phyloP scores from a whole-genome alignment of 2,888 invertebrate genomes.

The Helleia helle region DNA sequence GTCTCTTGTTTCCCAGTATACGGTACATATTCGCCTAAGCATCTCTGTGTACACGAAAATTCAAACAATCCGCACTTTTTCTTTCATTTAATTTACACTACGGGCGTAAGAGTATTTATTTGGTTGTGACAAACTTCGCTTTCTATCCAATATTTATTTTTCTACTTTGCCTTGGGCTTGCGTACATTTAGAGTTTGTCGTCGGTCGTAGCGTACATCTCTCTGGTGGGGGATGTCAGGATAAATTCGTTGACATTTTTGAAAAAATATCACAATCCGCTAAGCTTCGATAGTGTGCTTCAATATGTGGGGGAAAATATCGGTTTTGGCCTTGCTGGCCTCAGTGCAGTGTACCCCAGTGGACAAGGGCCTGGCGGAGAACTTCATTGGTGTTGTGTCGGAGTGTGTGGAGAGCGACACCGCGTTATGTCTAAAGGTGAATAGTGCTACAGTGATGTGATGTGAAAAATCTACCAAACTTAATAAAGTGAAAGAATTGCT shows the following conservation, averaged over 20 bases:
- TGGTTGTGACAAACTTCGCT: conserved; percentile 62
- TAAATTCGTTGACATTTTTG: conserved; percentile 65
- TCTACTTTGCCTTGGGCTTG: conserved; percentile 55
- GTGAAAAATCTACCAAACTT: too few species aligned
- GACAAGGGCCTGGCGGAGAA: conserved; percentile 58
- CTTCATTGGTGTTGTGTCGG: conserved; percentile 58
- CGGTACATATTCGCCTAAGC: conserved; percentile 13
- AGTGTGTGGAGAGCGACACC: conserved; percentile 75
- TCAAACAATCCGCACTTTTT: conserved; percentile 70
- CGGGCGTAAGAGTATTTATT: conserved; percentile 45
- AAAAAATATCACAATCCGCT: conserved; percentile 62
- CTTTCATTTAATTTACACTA: conserved; percentile 67
- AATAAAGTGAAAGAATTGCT: too few species aligned
- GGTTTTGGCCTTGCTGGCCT: conserved; percentile 50
- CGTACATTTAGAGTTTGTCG: conserved; percentile 50
- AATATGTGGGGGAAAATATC: conserved; percentile 52
- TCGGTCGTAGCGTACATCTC: conserved; percentile 47
- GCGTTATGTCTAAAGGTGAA: conserved; percentile 77
- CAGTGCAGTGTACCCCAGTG: conserved; percentile 51
- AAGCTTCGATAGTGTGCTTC: conserved; percentile 45
- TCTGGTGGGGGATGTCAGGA: conserved; percentile 63
- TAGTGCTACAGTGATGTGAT: conserved; percentile 32
- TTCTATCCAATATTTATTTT: conserved; percentile 72
- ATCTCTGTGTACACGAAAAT: conserved; percentile 41
- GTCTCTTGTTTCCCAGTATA: conserved; percentile 22